These are phyloP conservation scores for Tragelaphus scriptus DNA, from an alignment of 2,113 vertebrate genomes.

Conservation along the genomic window DNA sequence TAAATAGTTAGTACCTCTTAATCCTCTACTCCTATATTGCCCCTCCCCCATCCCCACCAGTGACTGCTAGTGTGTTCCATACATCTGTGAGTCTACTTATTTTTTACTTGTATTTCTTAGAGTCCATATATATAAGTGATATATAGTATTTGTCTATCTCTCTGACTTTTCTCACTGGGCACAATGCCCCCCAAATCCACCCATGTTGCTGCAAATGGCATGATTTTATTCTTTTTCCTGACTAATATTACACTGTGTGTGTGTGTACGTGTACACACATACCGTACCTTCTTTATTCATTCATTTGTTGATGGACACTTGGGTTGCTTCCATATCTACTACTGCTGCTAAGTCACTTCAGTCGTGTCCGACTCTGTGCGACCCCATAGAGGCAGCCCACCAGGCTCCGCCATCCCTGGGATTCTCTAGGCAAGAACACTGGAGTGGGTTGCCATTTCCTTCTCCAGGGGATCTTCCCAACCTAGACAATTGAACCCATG, in stretches of 20 bases:
- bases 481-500: not conserved
- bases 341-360: no score
- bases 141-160: not conserved
- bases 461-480: not conserved
- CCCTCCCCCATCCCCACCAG: not conserved
- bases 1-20: not conserved
- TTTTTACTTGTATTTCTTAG: not conserved
- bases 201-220: not conserved
- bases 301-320: not conserved
- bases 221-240: not conserved
- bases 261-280: not conserved
- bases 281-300: not conserved
- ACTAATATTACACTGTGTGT: not conserved
- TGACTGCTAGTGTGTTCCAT: not conserved
- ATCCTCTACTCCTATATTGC: not conserved
- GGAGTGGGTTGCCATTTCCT: not conserved
- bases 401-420: no score
- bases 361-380: no score
- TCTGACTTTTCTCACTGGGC: not conserved
- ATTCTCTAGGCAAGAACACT: not conserved
- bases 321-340: not conserved
- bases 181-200: not conserved
- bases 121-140: not conserved
- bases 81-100: not conserved
- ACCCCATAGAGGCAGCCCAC: no score